These are phyloP conservation scores for Galagoides demidoff DNA, from an alignment of 2,797 vertebrate species.

Conservation along the genomic window DNA sequence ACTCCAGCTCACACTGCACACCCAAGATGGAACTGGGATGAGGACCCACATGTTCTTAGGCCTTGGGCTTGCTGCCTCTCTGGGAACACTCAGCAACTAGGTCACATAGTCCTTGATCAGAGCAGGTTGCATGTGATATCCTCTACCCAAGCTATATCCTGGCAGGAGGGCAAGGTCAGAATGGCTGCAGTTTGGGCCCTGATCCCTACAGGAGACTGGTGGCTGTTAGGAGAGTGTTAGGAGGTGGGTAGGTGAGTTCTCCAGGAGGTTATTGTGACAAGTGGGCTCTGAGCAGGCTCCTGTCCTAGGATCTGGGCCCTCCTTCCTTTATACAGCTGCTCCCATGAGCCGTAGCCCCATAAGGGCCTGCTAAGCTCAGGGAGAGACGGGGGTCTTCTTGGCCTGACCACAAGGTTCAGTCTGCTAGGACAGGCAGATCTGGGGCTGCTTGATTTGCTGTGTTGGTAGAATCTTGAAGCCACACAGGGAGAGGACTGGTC, in stretches of 20 bases:
- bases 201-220: neutral
- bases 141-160: neutral
- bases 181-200: neutral
- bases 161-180: neutral
- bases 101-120: neutral
- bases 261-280: rapidly evolving
- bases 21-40: neutral
- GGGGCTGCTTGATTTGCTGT: constrained; percentile 55
- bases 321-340: neutral
- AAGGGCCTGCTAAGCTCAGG: neutral
- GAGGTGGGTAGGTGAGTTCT: neutral
- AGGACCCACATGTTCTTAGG: neutral
- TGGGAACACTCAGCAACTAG: neutral
- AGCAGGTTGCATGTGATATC: neutral
- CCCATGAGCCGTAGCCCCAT: neutral
- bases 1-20: rapidly evolving
- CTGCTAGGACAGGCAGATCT: neutral
- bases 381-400: neutral
- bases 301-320: neutral
- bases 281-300: neutral
- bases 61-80: neutral
- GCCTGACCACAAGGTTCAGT: neutral
- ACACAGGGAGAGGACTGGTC: constrained; percentile 37
- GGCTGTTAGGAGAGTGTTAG: neutral
- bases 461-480: constrained; percentile 77